phyloP scores from a whole-genome alignment of 1,140 invertebrate species.

The Paraescarpia echinospica region DNA sequence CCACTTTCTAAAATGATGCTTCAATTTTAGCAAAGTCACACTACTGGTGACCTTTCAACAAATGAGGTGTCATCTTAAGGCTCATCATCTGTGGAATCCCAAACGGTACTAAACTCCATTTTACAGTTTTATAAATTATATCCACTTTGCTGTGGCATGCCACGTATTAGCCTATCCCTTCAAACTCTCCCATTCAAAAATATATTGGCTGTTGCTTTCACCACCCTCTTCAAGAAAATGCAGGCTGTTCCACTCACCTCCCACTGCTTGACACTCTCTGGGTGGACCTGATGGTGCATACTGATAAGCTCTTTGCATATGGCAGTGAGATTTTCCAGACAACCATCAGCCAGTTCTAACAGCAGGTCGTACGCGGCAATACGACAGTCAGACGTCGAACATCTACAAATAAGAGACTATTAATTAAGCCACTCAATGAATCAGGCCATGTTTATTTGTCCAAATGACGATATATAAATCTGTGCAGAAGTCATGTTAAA shows the following conservation, averaged over 20 bases:
- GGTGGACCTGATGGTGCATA: slow-evolving; percentile 61
- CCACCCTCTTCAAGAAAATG: neutral
- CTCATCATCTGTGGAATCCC: too few relatives aligned
- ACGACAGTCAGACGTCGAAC: slow-evolving; percentile 57
- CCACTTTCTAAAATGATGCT: too few relatives aligned
- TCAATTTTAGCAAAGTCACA: too few relatives aligned
- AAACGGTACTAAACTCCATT: too few relatives aligned
- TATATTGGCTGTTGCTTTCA: neutral
- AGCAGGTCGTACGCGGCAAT: slow-evolving; percentile 61
- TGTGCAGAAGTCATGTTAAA: too few relatives aligned
- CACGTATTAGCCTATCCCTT: neutral
- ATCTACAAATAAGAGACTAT: slow-evolving; percentile 40
- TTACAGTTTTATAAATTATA: too few relatives aligned
- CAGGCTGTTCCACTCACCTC: slow-evolving; percentile 39
- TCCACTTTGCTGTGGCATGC: too few relatives aligned
- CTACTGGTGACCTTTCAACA: too few relatives aligned
- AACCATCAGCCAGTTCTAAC: slow-evolving; percentile 57
- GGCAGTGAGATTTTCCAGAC: slow-evolving; percentile 51
- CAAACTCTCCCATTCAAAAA: neutral
- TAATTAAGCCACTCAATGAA: neutral
- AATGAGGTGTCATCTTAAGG: too few relatives aligned
- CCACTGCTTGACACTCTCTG: slow-evolving; percentile 61
- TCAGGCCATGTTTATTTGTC: too few relatives aligned
- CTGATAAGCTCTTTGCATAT: slow-evolving; percentile 56
- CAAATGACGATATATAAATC: too few relatives aligned